Conservation (phyloP, 2,797 vertebrate species). For the Leptodactylus fallax region DNA sequence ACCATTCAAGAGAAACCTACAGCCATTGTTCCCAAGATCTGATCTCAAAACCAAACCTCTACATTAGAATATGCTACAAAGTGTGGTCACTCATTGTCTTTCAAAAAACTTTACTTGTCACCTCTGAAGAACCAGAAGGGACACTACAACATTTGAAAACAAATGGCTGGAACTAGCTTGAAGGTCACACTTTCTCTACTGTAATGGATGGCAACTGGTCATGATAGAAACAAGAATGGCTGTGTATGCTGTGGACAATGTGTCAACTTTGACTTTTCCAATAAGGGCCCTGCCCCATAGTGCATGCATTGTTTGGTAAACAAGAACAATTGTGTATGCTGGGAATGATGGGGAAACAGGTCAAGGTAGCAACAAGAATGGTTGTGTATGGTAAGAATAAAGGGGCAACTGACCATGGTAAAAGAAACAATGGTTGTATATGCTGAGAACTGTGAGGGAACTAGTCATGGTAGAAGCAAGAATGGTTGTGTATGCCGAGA, state of each 20-base stretch:
- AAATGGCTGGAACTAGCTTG: background rate
- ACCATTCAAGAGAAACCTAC: too few relatives aligned
- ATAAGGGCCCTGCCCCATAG: too few relatives aligned
- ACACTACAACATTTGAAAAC: background rate
- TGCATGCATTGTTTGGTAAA: too few relatives aligned
- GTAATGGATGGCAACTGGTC: background rate
- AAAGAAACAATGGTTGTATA: background rate
- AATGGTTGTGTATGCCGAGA: background rate
- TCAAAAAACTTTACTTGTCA: background rate
- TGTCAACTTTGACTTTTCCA: too few relatives aligned
- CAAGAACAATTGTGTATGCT: too few relatives aligned
- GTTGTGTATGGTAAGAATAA: background rate
- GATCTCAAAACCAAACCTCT: too few relatives aligned
- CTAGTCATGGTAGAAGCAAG: background rate
- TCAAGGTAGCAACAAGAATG: background rate
- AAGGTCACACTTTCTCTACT: background rate
- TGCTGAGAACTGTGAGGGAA: background rate
- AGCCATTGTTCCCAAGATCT: too few relatives aligned
- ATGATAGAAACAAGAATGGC: background rate
- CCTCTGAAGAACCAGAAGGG: background rate
- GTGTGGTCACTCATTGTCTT: too few relatives aligned
- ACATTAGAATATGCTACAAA: too few relatives aligned
- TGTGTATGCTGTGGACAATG: too few relatives aligned
- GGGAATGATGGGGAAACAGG: too few relatives aligned
- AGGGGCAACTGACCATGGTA: background rate